Evolutionary conservation across 2,888 invertebrate species (phyloP).

Genomic region (Mythimna vitellina): DNA sequence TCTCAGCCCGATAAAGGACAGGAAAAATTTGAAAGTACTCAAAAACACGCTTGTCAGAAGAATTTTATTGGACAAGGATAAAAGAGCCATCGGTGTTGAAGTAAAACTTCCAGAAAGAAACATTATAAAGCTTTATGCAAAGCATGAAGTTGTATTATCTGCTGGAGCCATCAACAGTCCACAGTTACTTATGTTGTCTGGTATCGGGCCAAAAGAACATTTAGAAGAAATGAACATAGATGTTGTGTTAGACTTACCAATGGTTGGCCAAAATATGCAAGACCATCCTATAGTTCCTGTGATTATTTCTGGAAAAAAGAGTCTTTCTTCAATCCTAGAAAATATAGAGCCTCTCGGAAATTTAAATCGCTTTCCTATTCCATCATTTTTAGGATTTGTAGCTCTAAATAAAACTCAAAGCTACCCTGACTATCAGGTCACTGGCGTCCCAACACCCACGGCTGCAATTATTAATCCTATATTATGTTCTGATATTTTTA

Average conservation of each 20-base stretch:
- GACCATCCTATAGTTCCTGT: slow-evolving; percentile 74
- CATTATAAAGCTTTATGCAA: slow-evolving; percentile 62
- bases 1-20: slow-evolving; percentile 69
- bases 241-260: slow-evolving; percentile 68
- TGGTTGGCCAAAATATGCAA: slow-evolving; percentile 77
- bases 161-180: slow-evolving; percentile 78
- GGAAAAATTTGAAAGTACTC: slow-evolving; percentile 74
- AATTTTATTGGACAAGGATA: slow-evolving; percentile 69
- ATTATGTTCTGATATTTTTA: slow-evolving; percentile 67
- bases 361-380: slow-evolving; percentile 69
- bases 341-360: slow-evolving; percentile 66
- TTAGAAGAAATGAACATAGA: slow-evolving; percentile 70
- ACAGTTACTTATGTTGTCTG: slow-evolving; percentile 79
- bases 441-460: slow-evolving; percentile 65
- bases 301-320: slow-evolving; percentile 62
- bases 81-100: slow-evolving; percentile 72
- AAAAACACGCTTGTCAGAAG: slow-evolving; percentile 73
- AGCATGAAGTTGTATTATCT: slow-evolving; percentile 76
- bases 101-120: slow-evolving; percentile 62
- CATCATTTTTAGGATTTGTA: slow-evolving; percentile 72
- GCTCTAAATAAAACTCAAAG: slow-evolving; percentile 72
- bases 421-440: slow-evolving; percentile 77
- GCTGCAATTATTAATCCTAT: slow-evolving; percentile 65
- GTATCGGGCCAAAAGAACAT: slow-evolving; percentile 76
- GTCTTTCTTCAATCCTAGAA: slow-evolving; percentile 52